Conservation (phyloP, 2,113 vertebrate species). For the Trichomycterus rosablanca region DNA sequence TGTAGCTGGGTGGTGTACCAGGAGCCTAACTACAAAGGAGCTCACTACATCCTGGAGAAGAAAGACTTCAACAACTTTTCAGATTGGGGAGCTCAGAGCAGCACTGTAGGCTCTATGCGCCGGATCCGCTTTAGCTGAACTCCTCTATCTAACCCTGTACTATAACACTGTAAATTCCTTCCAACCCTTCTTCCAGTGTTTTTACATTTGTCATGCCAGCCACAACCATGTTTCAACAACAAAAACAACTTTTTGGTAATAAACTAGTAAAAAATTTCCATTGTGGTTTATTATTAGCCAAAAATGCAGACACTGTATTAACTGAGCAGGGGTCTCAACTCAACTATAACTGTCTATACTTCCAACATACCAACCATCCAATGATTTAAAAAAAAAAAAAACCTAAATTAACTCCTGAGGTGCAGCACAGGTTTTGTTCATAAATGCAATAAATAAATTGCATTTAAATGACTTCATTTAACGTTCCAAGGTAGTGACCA, state of each 20-base stretch:
- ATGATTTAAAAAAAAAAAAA: no score
- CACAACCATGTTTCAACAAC: slow-evolving; percentile 22
- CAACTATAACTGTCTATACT: no score
- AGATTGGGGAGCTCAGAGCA: slow-evolving; percentile 70
- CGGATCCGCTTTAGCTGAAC: slow-evolving; percentile 63
- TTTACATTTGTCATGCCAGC: slow-evolving; percentile 42
- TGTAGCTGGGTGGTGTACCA: slow-evolving; percentile 69
- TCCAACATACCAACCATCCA: no score
- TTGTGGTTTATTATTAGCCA: no score
- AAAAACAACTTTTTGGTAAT: slow-evolving; percentile 59
- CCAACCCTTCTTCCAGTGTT: slow-evolving; percentile 7
- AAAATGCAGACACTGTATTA: no score
- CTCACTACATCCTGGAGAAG: slow-evolving; percentile 69
- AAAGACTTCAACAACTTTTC: slow-evolving; percentile 67
- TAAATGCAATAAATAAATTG: no score
- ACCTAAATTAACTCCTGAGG: no score
- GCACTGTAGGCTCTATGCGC: slow-evolving; percentile 67
- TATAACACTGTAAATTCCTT: slow-evolving; percentile 17
- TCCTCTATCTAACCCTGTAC: background rate
- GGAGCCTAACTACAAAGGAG: slow-evolving; percentile 71
- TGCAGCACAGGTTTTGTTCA: no score
- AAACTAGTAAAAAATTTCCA: slow-evolving; percentile 51
- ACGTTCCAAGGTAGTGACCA: no score
- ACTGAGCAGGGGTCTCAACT: no score
- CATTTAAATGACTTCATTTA: no score